phyloP scores from a whole-genome alignment of 1,140 invertebrate genomes.

The Mamestra configurata region DNA sequence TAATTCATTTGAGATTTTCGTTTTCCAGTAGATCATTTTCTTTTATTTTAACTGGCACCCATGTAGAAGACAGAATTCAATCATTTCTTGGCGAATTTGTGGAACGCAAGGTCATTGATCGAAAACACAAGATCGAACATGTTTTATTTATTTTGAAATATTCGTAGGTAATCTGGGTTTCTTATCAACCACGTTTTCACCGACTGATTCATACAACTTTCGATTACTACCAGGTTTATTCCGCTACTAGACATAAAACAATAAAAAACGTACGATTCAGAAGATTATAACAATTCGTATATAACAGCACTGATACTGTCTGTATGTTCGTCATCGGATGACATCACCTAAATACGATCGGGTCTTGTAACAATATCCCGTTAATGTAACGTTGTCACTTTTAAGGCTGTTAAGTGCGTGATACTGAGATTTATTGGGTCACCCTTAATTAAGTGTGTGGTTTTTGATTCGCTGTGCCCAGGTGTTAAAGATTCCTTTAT shows the following conservation, averaged over 20 bases:
- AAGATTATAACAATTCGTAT: background rate
- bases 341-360: slow-evolving; percentile 28
- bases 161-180: background rate
- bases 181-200: background rate
- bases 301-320: slow-evolving; percentile 20
- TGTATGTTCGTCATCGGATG: slow-evolving; percentile 4
- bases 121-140: background rate
- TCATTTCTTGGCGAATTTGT: no score
- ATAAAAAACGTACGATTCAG: background rate
- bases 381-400: slow-evolving; percentile 7
- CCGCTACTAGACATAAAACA: slow-evolving; percentile 6
- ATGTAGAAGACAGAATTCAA: no score
- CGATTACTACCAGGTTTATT: background rate
- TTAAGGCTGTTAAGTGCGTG: background rate
- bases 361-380: slow-evolving; percentile 20
- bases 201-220: slow-evolving; percentile 16
- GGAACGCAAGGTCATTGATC: no score
- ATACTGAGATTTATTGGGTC: background rate
- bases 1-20: no score
- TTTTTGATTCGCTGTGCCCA: no score
- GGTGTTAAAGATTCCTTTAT: no score
- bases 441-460: background rate
- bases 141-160: background rate
- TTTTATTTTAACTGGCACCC: no score
- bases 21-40: no score